These are phyloP conservation scores for Crocidura indochinensis DNA, from an alignment of 2,797 vertebrate genomes.

Conservation along the genomic window DNA sequence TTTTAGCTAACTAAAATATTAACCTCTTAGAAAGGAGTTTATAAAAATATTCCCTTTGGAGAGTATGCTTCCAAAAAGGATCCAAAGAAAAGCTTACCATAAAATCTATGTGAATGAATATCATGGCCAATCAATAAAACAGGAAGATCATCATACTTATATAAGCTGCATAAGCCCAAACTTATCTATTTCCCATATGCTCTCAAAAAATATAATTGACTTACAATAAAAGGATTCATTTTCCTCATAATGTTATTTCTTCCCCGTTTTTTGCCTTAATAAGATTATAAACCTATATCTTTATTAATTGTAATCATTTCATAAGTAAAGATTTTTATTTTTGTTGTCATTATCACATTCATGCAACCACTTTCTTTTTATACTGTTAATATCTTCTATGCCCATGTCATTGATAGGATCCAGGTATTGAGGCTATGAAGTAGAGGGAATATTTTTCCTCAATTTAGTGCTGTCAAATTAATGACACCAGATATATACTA, in stretches of 20 bases:
- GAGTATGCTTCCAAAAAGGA: background rate
- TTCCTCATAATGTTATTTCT: background rate
- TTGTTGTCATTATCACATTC: background rate
- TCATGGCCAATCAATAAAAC: background rate
- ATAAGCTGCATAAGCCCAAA: background rate
- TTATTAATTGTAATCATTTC: background rate
- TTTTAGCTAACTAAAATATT: background rate
- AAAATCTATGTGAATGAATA: background rate
- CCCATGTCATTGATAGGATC: background rate
- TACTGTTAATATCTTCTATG: background rate
- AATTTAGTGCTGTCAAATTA: background rate
- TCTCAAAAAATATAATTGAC: background rate
- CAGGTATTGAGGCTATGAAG: background rate
- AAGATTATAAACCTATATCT: background rate
- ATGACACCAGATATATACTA: background rate
- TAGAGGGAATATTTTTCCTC: background rate
- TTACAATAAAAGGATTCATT: conserved; percentile 1
- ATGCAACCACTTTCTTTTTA: background rate
- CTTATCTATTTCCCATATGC: background rate
- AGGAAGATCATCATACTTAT: background rate
- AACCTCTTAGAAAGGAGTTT: background rate
- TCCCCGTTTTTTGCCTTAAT: background rate
- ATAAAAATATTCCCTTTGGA: background rate
- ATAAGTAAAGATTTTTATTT: background rate
- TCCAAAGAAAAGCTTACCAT: background rate